phyloP scores from a whole-genome alignment of 1,140 invertebrate genomes.

The Lepidurus arcticus region DNA sequence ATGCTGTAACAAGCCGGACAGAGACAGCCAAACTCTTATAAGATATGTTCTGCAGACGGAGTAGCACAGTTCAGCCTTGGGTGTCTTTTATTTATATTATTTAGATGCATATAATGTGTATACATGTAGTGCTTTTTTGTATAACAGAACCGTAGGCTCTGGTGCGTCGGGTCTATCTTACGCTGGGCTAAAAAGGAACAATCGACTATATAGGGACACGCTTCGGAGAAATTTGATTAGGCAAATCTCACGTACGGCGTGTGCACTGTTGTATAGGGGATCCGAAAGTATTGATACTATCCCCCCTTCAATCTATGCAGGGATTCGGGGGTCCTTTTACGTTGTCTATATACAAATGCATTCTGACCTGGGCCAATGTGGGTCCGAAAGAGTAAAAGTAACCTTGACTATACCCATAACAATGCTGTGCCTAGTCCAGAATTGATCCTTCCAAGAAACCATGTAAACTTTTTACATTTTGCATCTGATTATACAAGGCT shows the following conservation, averaged over 20 bases:
- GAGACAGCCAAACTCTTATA: neutral
- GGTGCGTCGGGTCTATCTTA: neutral
- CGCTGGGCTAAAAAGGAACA: neutral
- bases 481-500: neutral
- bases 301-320: neutral
- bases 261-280: neutral
- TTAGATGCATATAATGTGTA: neutral
- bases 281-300: neutral
- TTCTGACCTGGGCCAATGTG: neutral
- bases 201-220: neutral
- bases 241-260: neutral
- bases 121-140: neutral
- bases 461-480: neutral
- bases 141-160: neutral
- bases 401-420: neutral
- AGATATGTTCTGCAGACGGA: neutral
- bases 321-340: neutral
- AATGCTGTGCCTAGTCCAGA: neutral
- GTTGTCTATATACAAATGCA: neutral
- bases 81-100: neutral
- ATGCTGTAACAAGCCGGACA: neutral
- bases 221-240: constrained; percentile 22
- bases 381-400: neutral
- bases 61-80: neutral
- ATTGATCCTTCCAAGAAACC: neutral